Evolutionary conservation across 1,140 invertebrate genomes (phyloP).

Genomic region (Linepithema humile): DNA sequence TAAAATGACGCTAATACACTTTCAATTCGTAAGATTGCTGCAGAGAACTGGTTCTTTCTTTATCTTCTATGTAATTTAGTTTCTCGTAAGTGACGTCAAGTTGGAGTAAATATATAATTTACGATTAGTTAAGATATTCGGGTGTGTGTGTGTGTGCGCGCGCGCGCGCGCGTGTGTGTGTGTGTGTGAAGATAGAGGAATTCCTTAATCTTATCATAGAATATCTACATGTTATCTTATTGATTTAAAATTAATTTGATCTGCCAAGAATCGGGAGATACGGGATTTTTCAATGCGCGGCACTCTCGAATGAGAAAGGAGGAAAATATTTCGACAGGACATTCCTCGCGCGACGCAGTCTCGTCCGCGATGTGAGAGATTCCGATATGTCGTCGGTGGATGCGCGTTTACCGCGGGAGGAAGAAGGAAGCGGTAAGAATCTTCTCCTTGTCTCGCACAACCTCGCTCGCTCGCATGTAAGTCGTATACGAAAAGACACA

Average conservation of each 20-base stretch:
- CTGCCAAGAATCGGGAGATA: too few relatives aligned
- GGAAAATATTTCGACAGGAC: constrained; percentile 7
- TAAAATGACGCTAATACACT: neutral
- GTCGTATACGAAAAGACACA: constrained; percentile 40
- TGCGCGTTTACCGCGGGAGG: constrained; percentile 11
- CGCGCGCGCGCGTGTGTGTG: too few relatives aligned
- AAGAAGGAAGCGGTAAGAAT: constrained; percentile 23
- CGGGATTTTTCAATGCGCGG: neutral
- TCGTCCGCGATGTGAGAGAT: constrained; percentile 22
- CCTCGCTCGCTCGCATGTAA: constrained; percentile 1
- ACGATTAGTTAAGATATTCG: neutral
- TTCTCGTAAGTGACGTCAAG: neutral
- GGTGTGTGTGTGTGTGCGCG: neutral
- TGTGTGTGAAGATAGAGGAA: neutral
- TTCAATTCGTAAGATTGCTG: neutral
- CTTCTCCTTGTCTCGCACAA: constrained; percentile 19
- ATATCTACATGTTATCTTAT: neutral
- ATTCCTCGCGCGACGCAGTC: constrained; percentile 6
- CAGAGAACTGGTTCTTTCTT: too few relatives aligned
- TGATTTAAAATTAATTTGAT: neutral
- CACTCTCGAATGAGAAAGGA: neutral
- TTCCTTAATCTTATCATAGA: neutral
- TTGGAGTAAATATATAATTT: neutral
- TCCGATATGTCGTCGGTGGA: constrained; percentile 32
- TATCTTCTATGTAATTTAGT: neutral